phyloP scores from a whole-genome alignment of 2,113 vertebrate genomes.

The Dryoscopus gambensis region DNA sequence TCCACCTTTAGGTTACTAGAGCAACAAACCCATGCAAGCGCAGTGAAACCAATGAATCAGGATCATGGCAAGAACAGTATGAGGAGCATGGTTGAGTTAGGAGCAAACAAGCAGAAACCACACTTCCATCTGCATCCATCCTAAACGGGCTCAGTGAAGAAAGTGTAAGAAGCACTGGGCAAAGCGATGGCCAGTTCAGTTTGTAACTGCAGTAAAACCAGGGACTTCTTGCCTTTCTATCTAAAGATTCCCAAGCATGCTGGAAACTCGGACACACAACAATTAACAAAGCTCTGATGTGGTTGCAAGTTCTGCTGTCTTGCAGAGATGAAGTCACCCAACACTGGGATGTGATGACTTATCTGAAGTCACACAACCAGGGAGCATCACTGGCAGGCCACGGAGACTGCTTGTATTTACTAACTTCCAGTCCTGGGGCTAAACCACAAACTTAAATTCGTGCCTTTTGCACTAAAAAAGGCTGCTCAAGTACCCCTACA shows the following conservation, averaged over 20 bases:
- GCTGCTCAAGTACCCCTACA: background rate
- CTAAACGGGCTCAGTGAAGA: background rate
- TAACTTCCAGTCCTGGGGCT: background rate
- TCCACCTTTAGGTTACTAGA: background rate
- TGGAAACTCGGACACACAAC: background rate
- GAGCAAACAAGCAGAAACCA: background rate
- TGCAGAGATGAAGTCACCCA: background rate
- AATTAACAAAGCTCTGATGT: background rate
- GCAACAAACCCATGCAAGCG: background rate
- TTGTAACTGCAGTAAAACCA: background rate
- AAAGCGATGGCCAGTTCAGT: background rate
- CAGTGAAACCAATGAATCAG: background rate
- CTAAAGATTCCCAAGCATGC: background rate
- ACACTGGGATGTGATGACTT: background rate
- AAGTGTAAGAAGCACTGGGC: background rate
- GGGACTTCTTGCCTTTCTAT: background rate
- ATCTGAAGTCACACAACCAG: background rate
- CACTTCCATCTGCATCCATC: background rate
- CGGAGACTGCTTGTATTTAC: background rate
- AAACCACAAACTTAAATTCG: constrained; percentile 18
- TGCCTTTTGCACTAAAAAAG: background rate
- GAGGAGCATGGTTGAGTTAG: background rate
- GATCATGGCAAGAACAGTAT: background rate
- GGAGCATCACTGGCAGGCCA: background rate
- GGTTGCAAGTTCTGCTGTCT: background rate